Percentiles rank a stretch among this genome's conserved stretches.
Conservation (phyloP, 92 coral and sea anemone genomes). For the Montipora capitata region DNA sequence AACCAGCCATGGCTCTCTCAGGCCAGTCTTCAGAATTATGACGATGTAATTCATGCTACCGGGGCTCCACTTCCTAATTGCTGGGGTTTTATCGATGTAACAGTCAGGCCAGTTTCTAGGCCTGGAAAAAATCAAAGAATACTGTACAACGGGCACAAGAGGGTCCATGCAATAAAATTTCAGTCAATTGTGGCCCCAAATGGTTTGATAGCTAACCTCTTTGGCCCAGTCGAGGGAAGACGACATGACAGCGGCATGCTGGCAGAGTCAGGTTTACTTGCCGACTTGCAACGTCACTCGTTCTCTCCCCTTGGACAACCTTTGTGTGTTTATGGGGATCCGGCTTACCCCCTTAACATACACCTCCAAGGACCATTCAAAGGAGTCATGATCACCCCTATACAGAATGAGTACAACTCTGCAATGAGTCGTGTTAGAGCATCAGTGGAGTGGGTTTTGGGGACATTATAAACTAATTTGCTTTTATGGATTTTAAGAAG, state of each 20-base stretch:
- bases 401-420: conserved; percentile 59
- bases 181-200: conserved; percentile 61
- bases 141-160: too few relatives aligned
- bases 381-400: conserved; percentile 56
- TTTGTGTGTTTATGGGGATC: conserved; percentile 67
- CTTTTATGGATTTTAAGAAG: conserved; percentile 65
- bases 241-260: conserved; percentile 73
- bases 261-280: conserved; percentile 47
- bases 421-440: conserved; percentile 36
- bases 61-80: conserved; percentile 62
- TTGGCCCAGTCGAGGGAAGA: conserved; percentile 58
- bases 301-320: conserved; percentile 34
- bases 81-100: conserved; percentile 64
- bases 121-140: conserved; percentile 6
- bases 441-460: conserved; percentile 57
- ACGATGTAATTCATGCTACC: conserved; percentile 47
- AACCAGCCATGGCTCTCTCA: conserved; percentile 48
- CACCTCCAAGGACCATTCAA: conserved; percentile 65
- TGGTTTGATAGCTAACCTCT: conserved; percentile 49
- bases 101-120: conserved; percentile 63
- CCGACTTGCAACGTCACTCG: conserved; percentile 48
- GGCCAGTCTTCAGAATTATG: conserved; percentile 20
- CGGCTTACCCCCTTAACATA: conserved; percentile 55
- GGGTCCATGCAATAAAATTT: neutral
- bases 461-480: conserved; percentile 53